Conservation (phyloP, 1,140 invertebrate genomes). For the Trypoxylus dichotomus region DNA sequence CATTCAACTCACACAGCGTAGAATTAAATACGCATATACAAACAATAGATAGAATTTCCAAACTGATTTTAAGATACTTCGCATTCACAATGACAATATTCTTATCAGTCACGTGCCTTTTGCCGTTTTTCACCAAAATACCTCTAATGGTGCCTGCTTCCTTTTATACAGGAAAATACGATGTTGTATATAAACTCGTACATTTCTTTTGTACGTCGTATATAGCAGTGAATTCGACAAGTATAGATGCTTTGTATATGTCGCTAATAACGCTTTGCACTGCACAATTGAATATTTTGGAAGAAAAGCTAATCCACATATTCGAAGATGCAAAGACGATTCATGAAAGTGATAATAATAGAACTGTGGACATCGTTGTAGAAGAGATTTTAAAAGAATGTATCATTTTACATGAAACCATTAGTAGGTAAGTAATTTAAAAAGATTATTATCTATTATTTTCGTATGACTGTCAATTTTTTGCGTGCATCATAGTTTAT, state of each 20-base stretch:
- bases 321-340: not conserved
- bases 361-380: too few species aligned
- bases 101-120: not conserved
- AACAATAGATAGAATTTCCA: not conserved
- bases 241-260: not conserved
- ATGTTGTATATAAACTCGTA: not conserved
- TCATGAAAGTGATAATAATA: not conserved
- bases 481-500: too few species aligned
- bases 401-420: not conserved
- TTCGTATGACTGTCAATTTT: too few species aligned
- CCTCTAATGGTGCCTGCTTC: not conserved
- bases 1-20: not conserved
- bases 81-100: not conserved
- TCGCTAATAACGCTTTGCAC: not conserved
- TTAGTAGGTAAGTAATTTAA: not conserved
- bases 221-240: not conserved
- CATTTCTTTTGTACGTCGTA: not conserved
- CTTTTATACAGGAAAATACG: not conserved
- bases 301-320: not conserved
- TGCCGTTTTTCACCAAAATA: not conserved
- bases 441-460: too few species aligned
- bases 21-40: not conserved
- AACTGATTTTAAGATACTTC: not conserved
- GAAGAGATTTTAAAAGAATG: slow-evolving; percentile 23
- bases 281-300: slow-evolving; percentile 3